Evolutionary conservation across 1,140 invertebrate species (phyloP).

Genomic region (Tachypleus tridentatus): DNA sequence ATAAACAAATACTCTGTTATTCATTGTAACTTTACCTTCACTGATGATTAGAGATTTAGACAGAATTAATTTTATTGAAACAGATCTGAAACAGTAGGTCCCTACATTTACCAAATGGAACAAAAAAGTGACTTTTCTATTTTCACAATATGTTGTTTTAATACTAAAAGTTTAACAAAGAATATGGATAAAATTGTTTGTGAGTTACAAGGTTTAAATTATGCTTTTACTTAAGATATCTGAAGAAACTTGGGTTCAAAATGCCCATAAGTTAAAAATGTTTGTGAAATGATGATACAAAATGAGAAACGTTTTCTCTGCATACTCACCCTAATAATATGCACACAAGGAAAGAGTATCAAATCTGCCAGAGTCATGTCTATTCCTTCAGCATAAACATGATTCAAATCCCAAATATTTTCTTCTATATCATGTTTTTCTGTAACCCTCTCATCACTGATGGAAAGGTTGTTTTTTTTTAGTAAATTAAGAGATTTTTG

Average conservation of each 20-base stretch:
- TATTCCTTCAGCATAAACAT: constrained; percentile 51
- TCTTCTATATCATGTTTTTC: constrained; percentile 29
- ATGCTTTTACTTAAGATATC: too few relatives aligned
- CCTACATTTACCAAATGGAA: constrained; percentile 8
- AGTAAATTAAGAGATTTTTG: constrained; percentile 8
- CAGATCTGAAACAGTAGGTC: background rate
- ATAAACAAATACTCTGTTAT: too few relatives aligned
- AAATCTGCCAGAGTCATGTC: constrained; percentile 71
- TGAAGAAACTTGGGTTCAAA: too few relatives aligned
- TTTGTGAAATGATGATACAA: too few relatives aligned
- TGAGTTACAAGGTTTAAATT: too few relatives aligned
- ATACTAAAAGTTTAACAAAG: constrained; percentile 51
- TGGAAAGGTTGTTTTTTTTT: constrained; percentile 1
- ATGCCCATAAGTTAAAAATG: too few relatives aligned
- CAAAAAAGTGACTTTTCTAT: constrained; percentile 22
- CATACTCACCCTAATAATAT: constrained; percentile 45
- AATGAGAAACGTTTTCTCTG: too few relatives aligned
- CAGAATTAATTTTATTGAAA: too few relatives aligned
- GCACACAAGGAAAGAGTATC: constrained; percentile 57
- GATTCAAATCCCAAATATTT: constrained; percentile 23
- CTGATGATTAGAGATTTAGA: too few relatives aligned
- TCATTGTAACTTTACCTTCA: too few relatives aligned
- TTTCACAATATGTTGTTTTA: constrained; percentile 44
- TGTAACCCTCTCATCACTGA: constrained; percentile 1
- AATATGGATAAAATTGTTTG: constrained; percentile 27